Evolutionary conservation across 2,888 invertebrate genomes (phyloP).

Genomic region (Pristionchus japonicus): DNA sequence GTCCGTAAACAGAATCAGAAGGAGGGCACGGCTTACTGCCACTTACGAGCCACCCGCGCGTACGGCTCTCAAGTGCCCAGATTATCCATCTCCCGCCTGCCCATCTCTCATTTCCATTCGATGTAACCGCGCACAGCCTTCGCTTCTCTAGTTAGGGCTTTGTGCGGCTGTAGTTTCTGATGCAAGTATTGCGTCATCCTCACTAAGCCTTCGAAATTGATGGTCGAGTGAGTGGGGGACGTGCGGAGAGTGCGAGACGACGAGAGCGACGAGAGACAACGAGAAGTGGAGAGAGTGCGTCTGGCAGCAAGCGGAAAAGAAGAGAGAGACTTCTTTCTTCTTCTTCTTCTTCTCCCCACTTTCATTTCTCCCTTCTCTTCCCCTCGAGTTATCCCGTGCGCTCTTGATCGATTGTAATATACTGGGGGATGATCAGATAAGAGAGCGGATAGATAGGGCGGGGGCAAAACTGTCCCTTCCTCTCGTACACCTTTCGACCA

Average conservation of each 20-base stretch:
- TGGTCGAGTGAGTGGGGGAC: background rate
- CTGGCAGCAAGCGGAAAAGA: constrained; percentile 43
- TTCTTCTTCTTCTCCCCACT: background rate
- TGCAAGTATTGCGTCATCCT: constrained; percentile 42
- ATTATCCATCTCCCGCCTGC: background rate
- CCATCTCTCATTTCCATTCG: constrained; percentile 10
- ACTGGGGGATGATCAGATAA: constrained; percentile 36
- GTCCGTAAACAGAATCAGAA: constrained; percentile 27
- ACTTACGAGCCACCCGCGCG: constrained; percentile 6
- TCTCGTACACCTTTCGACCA: background rate
- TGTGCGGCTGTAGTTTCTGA: constrained; percentile 37
- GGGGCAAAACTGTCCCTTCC: constrained; percentile 7
- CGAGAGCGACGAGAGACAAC: constrained; percentile 5
- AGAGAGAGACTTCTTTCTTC: constrained; percentile 25
- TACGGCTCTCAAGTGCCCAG: constrained; percentile 17
- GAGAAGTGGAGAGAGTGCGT: constrained; percentile 23
- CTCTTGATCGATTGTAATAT: constrained; percentile 20
- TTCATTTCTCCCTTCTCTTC: constrained; percentile 27
- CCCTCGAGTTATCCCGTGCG: background rate
- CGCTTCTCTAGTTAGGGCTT: background rate
- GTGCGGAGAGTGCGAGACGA: background rate
- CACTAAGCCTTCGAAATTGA: constrained; percentile 29
- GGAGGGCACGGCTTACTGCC: constrained; percentile 25
- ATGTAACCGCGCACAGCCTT: background rate
- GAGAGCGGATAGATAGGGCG: constrained; percentile 21